Evolutionary conservation across 2,888 invertebrate species (phyloP).

Genomic region (Diogma glabrata): DNA sequence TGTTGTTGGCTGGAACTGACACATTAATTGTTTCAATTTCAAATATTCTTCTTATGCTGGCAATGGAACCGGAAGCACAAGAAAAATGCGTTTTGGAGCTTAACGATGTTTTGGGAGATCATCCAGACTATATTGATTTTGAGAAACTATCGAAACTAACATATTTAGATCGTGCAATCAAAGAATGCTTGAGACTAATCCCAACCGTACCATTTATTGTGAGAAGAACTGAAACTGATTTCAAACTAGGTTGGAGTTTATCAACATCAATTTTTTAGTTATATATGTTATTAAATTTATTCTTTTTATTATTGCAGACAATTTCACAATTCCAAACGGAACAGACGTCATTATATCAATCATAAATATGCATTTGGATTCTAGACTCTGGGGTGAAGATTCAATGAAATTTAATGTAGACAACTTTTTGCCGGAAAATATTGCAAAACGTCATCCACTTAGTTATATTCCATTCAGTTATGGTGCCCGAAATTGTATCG

Average conservation of each 20-base stretch:
- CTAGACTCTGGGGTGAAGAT: not conserved
- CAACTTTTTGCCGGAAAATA: not conserved
- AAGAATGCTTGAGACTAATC: not conserved
- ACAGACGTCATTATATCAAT: not conserved
- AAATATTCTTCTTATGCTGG: not conserved
- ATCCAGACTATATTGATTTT: not conserved
- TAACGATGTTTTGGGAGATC: not conserved
- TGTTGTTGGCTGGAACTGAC: not conserved
- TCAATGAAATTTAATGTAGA: not conserved
- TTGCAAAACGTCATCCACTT: not conserved
- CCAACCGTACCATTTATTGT: not conserved
- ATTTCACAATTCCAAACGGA: not conserved
- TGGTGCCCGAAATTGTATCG: not conserved
- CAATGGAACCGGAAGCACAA: not conserved
- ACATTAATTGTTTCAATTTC: not conserved
- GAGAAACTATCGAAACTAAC: not conserved
- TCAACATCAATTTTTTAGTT: not conserved
- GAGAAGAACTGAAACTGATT: not conserved
- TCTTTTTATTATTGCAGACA: not conserved
- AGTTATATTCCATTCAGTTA: constrained; percentile 2
- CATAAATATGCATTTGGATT: not conserved
- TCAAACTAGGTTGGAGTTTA: not conserved
- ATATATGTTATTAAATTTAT: no score
- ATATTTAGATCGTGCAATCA: not conserved
- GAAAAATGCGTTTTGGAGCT: not conserved